phyloP scores from a whole-genome alignment of 2,888 invertebrate genomes.

The Phengaris arion region DNA sequence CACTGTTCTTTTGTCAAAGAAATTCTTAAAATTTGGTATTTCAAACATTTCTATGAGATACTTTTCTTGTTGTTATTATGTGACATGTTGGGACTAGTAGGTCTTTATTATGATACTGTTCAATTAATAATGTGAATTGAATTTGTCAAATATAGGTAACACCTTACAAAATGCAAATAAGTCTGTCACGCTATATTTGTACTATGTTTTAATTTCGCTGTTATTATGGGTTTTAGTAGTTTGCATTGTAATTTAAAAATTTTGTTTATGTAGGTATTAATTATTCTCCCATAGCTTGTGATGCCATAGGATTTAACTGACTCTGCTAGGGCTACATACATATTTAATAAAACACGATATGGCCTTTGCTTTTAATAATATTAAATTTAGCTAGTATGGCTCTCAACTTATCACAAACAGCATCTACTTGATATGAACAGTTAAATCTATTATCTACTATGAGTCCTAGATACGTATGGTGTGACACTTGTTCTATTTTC shows the following conservation, averaged over 20 bases:
- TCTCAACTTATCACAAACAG: no score
- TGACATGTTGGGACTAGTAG: neutral
- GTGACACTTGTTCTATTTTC: no score
- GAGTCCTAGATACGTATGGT: no score
- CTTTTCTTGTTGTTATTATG: neutral
- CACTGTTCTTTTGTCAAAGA: neutral
- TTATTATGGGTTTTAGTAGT: neutral
- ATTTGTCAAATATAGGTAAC: neutral
- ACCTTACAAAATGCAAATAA: neutral
- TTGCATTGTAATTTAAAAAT: neutral
- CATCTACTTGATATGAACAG: no score
- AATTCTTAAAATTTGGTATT: constrained; percentile 1
- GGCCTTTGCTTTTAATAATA: neutral
- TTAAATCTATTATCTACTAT: no score
- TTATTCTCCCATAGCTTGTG: neutral
- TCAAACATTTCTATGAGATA: neutral
- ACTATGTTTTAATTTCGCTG: neutral
- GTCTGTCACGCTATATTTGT: neutral
- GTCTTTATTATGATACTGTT: neutral
- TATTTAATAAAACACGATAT: neutral
- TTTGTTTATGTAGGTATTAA: no score
- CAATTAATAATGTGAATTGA: neutral
- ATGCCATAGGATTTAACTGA: neutral
- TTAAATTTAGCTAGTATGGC: no score
- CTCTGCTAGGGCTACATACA: neutral